Percentiles rank a stretch among this genome's conserved stretches.
Evolutionary conservation across 1,140 invertebrate genomes (phyloP).

Genomic region (Anoplolepis gracilipes): DNA sequence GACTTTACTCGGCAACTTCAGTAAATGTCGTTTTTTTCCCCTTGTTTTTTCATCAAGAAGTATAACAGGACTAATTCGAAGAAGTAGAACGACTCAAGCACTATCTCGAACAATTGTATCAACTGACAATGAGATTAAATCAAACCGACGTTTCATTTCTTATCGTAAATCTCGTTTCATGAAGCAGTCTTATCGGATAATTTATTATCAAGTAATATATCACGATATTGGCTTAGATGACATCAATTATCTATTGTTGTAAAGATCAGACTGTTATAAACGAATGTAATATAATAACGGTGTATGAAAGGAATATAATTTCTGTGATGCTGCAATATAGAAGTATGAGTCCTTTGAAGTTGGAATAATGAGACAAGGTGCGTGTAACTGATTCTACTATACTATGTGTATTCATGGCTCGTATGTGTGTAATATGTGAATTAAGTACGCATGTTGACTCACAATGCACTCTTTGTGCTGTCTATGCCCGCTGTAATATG

Average conservation of each 20-base stretch:
- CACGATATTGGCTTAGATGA: slow-evolving; percentile 7
- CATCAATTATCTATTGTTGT: slow-evolving; percentile 7
- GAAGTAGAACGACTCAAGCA: not conserved
- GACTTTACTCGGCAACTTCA: slow-evolving; percentile 58
- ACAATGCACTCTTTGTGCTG: slow-evolving; percentile 44
- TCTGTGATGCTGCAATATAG: slow-evolving; percentile 6
- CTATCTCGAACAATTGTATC: not conserved
- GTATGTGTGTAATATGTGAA: slow-evolving; percentile 46
- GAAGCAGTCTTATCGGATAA: not conserved
- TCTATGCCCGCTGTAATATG: slow-evolving; percentile 7
- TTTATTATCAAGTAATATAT: slow-evolving; percentile 1
- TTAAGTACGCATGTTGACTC: slow-evolving; percentile 57
- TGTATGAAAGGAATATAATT: slow-evolving; percentile 50
- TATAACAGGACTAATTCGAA: slow-evolving; percentile 3
- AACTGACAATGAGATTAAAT: slow-evolving; percentile 16
- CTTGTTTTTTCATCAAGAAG: slow-evolving; percentile 1
- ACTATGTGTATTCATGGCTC: slow-evolving; percentile 21
- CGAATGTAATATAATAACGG: slow-evolving; percentile 37
- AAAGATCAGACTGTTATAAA: slow-evolving; percentile 2
- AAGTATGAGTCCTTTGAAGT: slow-evolving; percentile 59
- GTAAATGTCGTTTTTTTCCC: not conserved
- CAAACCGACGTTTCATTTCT: not conserved
- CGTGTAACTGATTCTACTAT: slow-evolving; percentile 13
- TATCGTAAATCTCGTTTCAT: slow-evolving; percentile 12
- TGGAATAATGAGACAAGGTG: slow-evolving; percentile 54